Evolutionary conservation across 2,888 invertebrate genomes (phyloP), one percentile per base, ranked within the genome.

Genomic region (Troglohyphantes excavatus): DNA sequence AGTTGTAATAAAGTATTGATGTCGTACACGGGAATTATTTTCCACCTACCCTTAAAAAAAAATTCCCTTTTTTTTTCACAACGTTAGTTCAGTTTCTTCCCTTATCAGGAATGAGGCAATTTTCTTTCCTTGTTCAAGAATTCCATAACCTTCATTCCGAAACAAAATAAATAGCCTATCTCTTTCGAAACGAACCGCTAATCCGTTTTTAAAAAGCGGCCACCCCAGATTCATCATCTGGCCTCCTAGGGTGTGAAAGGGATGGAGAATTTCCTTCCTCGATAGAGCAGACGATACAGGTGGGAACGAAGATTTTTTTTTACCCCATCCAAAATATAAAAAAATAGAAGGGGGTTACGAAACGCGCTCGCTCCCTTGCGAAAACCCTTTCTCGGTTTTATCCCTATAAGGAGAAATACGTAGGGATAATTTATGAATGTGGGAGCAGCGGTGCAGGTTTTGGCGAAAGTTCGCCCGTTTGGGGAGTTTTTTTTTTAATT

Each of bases 181-280:
- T 23, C 43, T 27, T 72, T 43, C 43, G 23, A 46, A 21, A 72
- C 43, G 33, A n/a, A 23, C 46, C 43, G 23, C 26, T 72, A 72
- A 72, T 72, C 72, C 46, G 72, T 72, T 72, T 72, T 46, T 46
- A 26, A 46, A 46, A 72, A 72, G 72, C 17, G 46, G 17, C 23
- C 72, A 5, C 43, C 46, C 72, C 23, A 43, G 23, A 39, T 39
- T 39, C 46, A 46, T 46, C 46, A 46, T 17, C 13, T 13, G 46
- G 46, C 46, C 46, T 46, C 46, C 11, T 46, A 46, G 72, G 72
- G 72, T 72, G 43, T 23, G 23, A 26, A 72, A 72, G 23, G 43
- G n/a, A n/a, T n/a, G 23, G 13, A 21, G 23, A 7, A 63, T 7
- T 23, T 70, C 29, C 39, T 70, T 21, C 39, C 70, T 70, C 39